Conservation (phyloP, 1,140 invertebrate species). For the Cotesia glomerata region DNA sequence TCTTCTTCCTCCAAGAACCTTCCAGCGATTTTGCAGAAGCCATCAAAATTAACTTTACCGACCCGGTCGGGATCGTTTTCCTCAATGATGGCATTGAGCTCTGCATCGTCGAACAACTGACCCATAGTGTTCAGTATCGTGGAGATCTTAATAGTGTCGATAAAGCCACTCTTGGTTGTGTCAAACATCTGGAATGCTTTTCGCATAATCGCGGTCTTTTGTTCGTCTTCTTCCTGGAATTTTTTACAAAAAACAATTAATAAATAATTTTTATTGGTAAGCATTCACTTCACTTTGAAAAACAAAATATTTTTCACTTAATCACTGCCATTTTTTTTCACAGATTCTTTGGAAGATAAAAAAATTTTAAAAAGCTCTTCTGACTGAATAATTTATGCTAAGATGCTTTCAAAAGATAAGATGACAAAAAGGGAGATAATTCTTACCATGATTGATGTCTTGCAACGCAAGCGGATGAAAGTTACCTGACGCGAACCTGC, state of each 20-base stretch:
- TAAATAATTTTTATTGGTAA: slow-evolving; percentile 9
- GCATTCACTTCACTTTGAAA: too few relatives aligned
- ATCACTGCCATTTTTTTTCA: too few relatives aligned
- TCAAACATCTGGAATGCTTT: slow-evolving; percentile 96
- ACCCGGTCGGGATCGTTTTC: slow-evolving; percentile 84
- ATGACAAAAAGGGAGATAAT: not conserved
- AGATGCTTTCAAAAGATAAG: not conserved
- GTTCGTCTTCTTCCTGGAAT: slow-evolving; percentile 76
- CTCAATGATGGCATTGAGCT: slow-evolving; percentile 81
- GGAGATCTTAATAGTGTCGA: slow-evolving; percentile 86
- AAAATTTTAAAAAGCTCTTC: too few relatives aligned
- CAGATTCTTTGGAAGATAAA: too few relatives aligned
- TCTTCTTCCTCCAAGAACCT: slow-evolving; percentile 91
- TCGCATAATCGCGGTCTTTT: slow-evolving; percentile 86
- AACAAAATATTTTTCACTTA: too few relatives aligned
- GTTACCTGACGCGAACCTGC: slow-evolving; percentile 48
- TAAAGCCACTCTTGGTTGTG: slow-evolving; percentile 87
- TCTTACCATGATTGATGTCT: slow-evolving; percentile 49
- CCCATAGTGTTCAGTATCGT: slow-evolving; percentile 94
- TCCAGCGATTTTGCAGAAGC: slow-evolving; percentile 88
- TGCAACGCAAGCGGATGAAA: slow-evolving; percentile 39
- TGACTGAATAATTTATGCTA: too few relatives aligned
- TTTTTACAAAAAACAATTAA: slow-evolving; percentile 14
- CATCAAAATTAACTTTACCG: slow-evolving; percentile 92
- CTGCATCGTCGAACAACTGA: slow-evolving; percentile 86